Evolutionary conservation across 2,797 vertebrate genomes (phyloP).

Genomic region (Acanthurus leucopareius): DNA sequence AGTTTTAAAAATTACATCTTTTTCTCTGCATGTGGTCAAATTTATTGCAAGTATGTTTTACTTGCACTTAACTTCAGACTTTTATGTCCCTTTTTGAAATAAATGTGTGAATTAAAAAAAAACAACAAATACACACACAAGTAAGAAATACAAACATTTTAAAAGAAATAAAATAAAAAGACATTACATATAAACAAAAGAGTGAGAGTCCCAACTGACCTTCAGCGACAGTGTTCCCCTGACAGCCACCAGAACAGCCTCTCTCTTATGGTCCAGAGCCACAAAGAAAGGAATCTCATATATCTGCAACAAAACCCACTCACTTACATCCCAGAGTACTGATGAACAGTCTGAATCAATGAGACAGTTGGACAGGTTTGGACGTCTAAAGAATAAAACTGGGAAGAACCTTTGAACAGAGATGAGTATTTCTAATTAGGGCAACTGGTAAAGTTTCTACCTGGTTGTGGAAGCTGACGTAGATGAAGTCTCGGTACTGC

Average conservation of each 20-base stretch:
- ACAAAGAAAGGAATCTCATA: slow-evolving; percentile 98
- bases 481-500: slow-evolving; percentile 96
- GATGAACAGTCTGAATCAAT: no score
- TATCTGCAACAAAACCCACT: slow-evolving; percentile 84
- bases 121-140: not conserved
- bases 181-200: not conserved
- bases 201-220: slow-evolving; percentile 78
- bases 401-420: not conserved
- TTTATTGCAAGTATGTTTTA: not conserved
- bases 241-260: slow-evolving; percentile 93
- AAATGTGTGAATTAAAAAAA: not conserved
- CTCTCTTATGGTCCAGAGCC: slow-evolving; percentile 95
- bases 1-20: not conserved
- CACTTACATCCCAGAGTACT: no score
- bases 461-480: slow-evolving; percentile 97
- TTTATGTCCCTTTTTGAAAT: no score
- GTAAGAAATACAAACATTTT: not conserved
- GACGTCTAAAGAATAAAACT: no score
- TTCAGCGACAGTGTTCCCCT: slow-evolving; percentile 96
- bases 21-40: not conserved
- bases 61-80: not conserved
- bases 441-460: slow-evolving; percentile 68
- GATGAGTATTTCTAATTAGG: not conserved
- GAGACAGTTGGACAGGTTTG: not conserved
- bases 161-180: not conserved